Percentiles rank a stretch among this genome's conserved stretches.
phyloP scores from a whole-genome alignment of 2,113 vertebrate genomes.

The Eubucco bourcierii region DNA sequence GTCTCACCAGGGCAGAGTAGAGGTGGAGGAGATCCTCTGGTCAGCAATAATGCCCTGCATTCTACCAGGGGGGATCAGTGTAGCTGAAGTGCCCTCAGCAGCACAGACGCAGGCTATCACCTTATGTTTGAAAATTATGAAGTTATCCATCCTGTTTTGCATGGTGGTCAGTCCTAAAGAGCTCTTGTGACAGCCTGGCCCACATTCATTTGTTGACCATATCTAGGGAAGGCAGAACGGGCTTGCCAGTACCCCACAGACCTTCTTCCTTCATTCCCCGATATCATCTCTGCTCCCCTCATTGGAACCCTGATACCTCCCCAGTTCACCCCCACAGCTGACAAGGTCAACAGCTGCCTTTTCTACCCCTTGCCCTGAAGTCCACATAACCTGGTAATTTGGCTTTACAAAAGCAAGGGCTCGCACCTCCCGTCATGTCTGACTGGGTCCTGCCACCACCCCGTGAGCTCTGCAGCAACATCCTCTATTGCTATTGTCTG shows the following conservation, averaged over 20 bases:
- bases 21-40: not conserved
- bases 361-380: not conserved
- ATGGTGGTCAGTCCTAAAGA: not conserved
- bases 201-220: not conserved
- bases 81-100: not conserved
- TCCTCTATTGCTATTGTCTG: too few relatives aligned
- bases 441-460: not conserved
- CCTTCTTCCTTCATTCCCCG: not conserved
- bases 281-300: not conserved
- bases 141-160: not conserved
- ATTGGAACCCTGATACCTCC: too few relatives aligned
- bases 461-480: not conserved
- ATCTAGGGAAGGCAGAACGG: not conserved
- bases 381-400: not conserved
- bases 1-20: too few relatives aligned
- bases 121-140: not conserved
- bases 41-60: not conserved
- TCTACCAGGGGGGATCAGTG: not conserved
- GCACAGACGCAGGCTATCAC: accelerated
- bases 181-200: too few relatives aligned
- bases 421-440: accelerated
- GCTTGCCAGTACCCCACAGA: not conserved
- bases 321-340: not conserved
- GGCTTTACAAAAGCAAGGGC: not conserved
- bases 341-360: not conserved